Conservation (phyloP, 2,797 vertebrate species). For the Saxicola maurus region DNA sequence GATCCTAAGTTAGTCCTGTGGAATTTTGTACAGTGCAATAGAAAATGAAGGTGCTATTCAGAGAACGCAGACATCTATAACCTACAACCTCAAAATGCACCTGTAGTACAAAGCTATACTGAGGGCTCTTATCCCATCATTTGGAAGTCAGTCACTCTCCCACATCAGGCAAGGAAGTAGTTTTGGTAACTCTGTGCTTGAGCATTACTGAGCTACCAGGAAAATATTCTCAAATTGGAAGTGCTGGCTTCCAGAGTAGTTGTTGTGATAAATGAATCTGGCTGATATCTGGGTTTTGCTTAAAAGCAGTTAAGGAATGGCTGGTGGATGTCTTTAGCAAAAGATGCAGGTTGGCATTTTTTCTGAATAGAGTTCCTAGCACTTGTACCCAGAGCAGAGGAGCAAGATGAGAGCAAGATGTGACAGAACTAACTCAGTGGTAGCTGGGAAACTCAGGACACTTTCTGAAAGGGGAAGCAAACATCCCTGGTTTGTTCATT, state of each 20-base stretch:
- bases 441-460: neutral
- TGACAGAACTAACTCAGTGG: neutral
- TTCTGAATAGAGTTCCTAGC: neutral
- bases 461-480: neutral
- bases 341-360: neutral
- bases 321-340: neutral
- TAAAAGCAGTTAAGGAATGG: neutral
- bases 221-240: neutral
- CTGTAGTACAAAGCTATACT: neutral
- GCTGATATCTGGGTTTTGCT: neutral
- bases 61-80: neutral
- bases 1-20: neutral
- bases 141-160: neutral
- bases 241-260: neutral
- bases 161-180: neutral
- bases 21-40: neutral
- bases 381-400: neutral
- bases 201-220: neutral
- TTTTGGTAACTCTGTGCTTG: neutral
- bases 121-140: neutral
- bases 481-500: accelerated
- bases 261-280: neutral
- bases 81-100: neutral
- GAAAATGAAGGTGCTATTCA: neutral
- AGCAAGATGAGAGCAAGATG: neutral